phyloP scores from a whole-genome alignment of 2,888 invertebrate genomes.

The Eristalis tenax region DNA sequence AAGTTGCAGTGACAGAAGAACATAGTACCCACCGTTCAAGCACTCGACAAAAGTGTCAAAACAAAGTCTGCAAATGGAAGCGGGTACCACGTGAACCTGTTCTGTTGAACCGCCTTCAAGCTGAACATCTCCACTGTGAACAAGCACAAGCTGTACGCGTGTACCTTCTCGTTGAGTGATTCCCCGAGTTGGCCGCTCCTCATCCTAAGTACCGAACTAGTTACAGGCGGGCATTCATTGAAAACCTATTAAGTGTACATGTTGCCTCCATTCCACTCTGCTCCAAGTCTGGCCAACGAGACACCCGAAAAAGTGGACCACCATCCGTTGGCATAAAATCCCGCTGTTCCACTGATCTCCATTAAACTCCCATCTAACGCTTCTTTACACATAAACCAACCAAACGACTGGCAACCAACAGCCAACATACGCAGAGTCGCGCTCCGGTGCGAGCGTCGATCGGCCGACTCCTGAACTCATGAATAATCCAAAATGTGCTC shows the following conservation, averaged over 20 bases:
- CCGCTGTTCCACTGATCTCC: slow-evolving; percentile 1
- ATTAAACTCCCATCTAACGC: neutral
- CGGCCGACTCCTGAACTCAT: slow-evolving; percentile 24
- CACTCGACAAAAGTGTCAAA: no score
- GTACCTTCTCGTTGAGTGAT: neutral
- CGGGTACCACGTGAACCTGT: no score
- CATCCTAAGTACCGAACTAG: neutral
- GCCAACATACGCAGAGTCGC: neutral
- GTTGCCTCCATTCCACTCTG: neutral
- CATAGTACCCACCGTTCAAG: no score
- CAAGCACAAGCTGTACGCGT: neutral
- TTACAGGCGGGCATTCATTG: neutral
- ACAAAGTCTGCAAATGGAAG: no score
- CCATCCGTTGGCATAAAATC: neutral
- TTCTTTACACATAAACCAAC: neutral
- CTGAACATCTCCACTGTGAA: neutral
- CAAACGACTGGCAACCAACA: neutral
- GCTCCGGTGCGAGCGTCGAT: neutral
- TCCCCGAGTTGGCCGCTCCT: neutral
- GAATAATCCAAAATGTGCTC: slow-evolving; percentile 52
- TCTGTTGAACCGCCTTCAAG: neutral
- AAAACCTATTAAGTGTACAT: neutral
- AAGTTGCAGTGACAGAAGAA: no score
- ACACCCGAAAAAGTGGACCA: neutral
- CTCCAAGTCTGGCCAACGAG: neutral